phyloP scores from a whole-genome alignment of 2,797 vertebrate species.

The Hyperoplus lanceolatus region DNA sequence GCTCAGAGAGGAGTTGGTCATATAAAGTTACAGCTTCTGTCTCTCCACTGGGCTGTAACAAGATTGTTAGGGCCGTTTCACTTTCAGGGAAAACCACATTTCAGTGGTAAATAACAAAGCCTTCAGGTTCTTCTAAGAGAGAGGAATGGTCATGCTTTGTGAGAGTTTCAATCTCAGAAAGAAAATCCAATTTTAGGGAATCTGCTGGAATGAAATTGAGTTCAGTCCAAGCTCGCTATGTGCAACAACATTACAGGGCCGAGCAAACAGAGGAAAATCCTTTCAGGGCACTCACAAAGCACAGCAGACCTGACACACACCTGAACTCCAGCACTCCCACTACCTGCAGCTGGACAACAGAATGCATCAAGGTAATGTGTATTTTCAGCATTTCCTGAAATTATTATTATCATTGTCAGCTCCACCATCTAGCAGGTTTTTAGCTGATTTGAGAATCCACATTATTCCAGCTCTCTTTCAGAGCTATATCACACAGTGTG shows the following conservation, averaged over 20 bases:
- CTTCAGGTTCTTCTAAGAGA: background rate
- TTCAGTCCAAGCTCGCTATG: background rate
- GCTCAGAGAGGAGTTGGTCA: slow-evolving; percentile 2
- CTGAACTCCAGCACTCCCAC: slow-evolving; percentile 22
- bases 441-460: slow-evolving; percentile 1
- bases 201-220: slow-evolving; percentile 54
- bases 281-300: slow-evolving; percentile 17
- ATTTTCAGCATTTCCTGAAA: background rate
- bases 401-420: background rate
- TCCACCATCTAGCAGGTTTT: background rate
- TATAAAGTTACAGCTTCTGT: background rate
- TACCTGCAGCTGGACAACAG: background rate
- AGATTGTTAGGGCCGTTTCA: background rate
- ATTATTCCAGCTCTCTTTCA: background rate
- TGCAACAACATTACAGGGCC: slow-evolving; percentile 24
- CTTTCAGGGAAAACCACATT: background rate
- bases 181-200: slow-evolving; percentile 63
- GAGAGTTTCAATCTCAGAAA: slow-evolving; percentile 26
- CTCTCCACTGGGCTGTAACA: background rate
- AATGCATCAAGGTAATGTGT: slow-evolving; percentile 9
- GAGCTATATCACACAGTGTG: background rate
- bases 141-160: background rate
- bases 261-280: slow-evolving; percentile 21
- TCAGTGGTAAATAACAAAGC: slow-evolving; percentile 14
- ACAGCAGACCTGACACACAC: background rate